These are phyloP conservation scores for Siphlonurus alternatus DNA, from an alignment of 2,888 invertebrate genomes.

Conservation along the genomic window DNA sequence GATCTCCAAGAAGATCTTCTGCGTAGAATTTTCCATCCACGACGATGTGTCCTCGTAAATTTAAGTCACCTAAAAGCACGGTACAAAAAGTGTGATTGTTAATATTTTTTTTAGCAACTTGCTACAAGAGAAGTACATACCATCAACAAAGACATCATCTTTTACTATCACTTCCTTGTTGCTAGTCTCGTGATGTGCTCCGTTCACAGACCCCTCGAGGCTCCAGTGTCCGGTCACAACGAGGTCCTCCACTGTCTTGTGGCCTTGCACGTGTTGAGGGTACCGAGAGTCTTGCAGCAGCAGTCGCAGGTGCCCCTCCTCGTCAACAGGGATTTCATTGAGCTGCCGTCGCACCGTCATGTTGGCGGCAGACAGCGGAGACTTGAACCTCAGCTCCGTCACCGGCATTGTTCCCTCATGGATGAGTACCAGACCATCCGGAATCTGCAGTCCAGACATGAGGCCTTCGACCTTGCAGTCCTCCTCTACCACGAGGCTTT, in stretches of 20 bases:
- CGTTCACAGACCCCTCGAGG: background rate
- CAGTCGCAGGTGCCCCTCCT: constrained; percentile 28
- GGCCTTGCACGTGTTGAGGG: constrained; percentile 28
- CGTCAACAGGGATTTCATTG: constrained; percentile 31
- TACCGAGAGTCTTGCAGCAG: constrained; percentile 25
- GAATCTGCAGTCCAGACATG: constrained; percentile 13
- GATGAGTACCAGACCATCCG: constrained; percentile 25
- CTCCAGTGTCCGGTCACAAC: constrained; percentile 18
- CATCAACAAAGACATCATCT: too few relatives aligned
- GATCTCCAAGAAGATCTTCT: constrained; percentile 19
- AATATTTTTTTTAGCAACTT: too few relatives aligned
- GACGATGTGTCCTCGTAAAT: background rate
- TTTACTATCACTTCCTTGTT: background rate
- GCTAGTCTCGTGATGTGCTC: background rate
- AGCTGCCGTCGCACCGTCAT: constrained; percentile 27
- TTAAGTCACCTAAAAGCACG: background rate
- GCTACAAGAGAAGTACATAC: too few relatives aligned
- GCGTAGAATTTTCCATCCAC: background rate
- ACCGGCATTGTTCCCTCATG: constrained; percentile 26
- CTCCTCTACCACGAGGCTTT: constrained; percentile 11
- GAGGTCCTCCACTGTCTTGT: constrained; percentile 29
- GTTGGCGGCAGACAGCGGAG: constrained; percentile 23
- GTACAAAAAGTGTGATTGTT: too few relatives aligned
- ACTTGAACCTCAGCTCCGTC: constrained; percentile 29
- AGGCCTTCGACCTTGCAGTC: constrained; percentile 6